phyloP scores from a whole-genome alignment of 2,113 vertebrate species.

The Cygnus buccinator region DNA sequence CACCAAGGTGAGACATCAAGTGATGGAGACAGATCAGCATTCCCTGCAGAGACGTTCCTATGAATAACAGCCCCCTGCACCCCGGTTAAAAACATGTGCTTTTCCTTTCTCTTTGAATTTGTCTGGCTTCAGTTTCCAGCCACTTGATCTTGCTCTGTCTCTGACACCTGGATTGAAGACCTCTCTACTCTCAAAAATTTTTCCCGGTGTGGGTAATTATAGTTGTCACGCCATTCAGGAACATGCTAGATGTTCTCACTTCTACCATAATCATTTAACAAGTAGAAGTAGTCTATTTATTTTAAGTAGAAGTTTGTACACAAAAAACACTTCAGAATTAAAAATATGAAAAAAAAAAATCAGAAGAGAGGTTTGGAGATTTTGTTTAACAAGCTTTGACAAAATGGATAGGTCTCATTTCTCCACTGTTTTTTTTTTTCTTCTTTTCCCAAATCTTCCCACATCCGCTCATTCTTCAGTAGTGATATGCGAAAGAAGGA shows the following conservation, averaged over 20 bases:
- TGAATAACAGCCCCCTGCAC: not conserved
- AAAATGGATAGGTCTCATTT: not conserved
- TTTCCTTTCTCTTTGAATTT: not conserved
- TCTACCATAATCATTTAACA: not conserved
- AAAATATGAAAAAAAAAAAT: not conserved
- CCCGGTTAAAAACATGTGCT: not conserved
- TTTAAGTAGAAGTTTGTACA: not conserved
- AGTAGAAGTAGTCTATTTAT: not conserved
- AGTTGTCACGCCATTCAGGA: slow-evolving; percentile 12
- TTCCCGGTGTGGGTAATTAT: slow-evolving; percentile 18
- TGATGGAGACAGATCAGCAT: not conserved
- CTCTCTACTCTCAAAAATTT: not conserved
- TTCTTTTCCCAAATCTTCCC: not conserved
- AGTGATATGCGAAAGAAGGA: not conserved
- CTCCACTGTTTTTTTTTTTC: not conserved
- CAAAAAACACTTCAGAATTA: not conserved
- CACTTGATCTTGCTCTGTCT: not conserved
- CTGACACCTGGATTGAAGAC: not conserved
- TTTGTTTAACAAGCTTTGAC: not conserved
- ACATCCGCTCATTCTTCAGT: not conserved
- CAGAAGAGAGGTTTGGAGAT: not conserved
- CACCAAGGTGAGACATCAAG: not conserved
- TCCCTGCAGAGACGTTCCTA: not conserved
- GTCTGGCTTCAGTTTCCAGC: not conserved
- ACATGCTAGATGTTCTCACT: not conserved